These are phyloP conservation scores for Eurytoma californica DNA, from an alignment of 2,888 invertebrate genomes.

Conservation along the genomic window DNA sequence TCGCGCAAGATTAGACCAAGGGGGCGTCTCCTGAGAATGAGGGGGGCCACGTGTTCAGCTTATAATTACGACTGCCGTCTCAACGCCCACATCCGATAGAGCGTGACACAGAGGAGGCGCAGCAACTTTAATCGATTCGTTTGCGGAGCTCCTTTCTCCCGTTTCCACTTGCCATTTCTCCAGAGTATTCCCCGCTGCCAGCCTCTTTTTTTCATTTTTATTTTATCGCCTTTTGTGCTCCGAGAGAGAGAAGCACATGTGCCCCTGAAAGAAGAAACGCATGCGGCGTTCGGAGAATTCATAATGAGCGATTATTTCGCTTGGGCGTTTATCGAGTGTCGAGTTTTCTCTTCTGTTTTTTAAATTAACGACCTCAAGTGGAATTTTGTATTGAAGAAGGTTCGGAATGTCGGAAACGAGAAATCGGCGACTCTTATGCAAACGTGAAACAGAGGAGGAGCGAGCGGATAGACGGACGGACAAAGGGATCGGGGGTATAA, in stretches of 20 bases:
- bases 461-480: neutral
- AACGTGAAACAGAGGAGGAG: constrained; percentile 35
- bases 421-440: constrained; percentile 32
- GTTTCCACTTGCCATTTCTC: constrained; percentile 13
- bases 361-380: too few species aligned
- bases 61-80: constrained; percentile 57
- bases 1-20: constrained; percentile 65
- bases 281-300: neutral
- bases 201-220: too few species aligned
- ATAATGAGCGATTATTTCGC: too few species aligned
- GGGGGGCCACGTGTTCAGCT: constrained; percentile 69
- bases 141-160: constrained; percentile 51
- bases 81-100: constrained; percentile 67
- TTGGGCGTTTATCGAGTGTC: too few species aligned
- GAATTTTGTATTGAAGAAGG: too few species aligned
- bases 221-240: neutral
- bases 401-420: too few species aligned
- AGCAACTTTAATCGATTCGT: constrained; percentile 62
- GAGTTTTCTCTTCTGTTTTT: too few species aligned
- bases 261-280: neutral
- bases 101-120: too few species aligned
- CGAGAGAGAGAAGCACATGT: neutral
- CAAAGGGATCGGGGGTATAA: constrained; percentile 13
- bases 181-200: neutral
- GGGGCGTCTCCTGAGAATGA: constrained; percentile 70